A percentile compares a stretch with the other conserved stretches of the same genome.
These are phyloP conservation scores for Agrotis exclamationis DNA, from an alignment of 2,888 invertebrate genomes.

Conservation along the genomic window DNA sequence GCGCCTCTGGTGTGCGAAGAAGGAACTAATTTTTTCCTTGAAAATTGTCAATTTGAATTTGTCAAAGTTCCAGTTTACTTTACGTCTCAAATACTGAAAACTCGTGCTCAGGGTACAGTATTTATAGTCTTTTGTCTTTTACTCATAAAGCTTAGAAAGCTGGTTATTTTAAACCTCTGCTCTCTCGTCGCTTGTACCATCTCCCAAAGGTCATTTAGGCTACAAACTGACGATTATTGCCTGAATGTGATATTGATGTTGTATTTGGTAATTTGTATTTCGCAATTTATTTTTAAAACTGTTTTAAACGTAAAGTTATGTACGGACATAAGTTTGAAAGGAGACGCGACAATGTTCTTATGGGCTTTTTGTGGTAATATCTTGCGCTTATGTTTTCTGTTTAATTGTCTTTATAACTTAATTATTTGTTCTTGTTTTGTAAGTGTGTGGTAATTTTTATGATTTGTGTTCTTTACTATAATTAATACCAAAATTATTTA, in stretches of 20 bases:
- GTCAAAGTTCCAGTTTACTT: no score
- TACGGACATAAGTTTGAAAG: slow-evolving; percentile 60
- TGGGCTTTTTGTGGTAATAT: slow-evolving; percentile 50
- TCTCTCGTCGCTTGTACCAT: slow-evolving; percentile 61
- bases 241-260: slow-evolving; percentile 84
- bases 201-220: slow-evolving; percentile 80
- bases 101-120: no score
- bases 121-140: no score
- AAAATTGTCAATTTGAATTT: no score
- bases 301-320: slow-evolving; percentile 72
- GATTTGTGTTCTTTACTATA: slow-evolving; percentile 5
- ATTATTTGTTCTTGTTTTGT: slow-evolving; percentile 49
- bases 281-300: slow-evolving; percentile 77
- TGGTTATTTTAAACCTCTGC: slow-evolving; percentile 16
- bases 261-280: slow-evolving; percentile 87
- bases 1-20: no score
- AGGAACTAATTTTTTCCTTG: no score
- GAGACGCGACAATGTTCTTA: slow-evolving; percentile 60
- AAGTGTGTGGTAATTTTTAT: slow-evolving; percentile 19
- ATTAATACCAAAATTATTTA: neutral
- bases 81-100: no score
- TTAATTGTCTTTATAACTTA: slow-evolving; percentile 62
- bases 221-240: slow-evolving; percentile 88
- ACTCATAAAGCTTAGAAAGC: neutral
- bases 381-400: slow-evolving; percentile 42